Percentiles rank a stretch among this genome's conserved stretches.
Evolutionary conservation across 2,888 invertebrate genomes (phyloP).

Genomic region (Ditula angustiorana): DNA sequence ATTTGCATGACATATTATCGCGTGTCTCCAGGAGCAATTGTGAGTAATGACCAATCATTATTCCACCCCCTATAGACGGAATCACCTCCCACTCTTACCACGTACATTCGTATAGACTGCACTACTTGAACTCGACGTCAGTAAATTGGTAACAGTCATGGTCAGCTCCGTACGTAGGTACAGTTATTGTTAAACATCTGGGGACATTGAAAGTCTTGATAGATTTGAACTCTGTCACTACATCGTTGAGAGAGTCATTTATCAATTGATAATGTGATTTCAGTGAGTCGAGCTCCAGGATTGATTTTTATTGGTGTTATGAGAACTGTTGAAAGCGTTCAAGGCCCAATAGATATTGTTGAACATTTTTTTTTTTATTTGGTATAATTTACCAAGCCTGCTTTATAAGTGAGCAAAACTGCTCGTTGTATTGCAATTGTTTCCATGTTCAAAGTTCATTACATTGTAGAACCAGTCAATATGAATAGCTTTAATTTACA

Average conservation of each 20-base stretch:
- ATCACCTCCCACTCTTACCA: neutral
- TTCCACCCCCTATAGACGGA: neutral
- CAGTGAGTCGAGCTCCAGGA: neutral
- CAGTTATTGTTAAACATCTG: constrained; percentile 22
- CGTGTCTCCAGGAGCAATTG: constrained; percentile 12
- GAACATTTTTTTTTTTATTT: neutral
- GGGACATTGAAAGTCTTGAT: constrained; percentile 24
- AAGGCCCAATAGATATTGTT: neutral
- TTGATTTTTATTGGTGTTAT: constrained; percentile 6
- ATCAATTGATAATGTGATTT: constrained; percentile 33
- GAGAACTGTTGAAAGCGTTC: constrained; percentile 7
- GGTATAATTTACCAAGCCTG: neutral
- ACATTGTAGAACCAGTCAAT: constrained; percentile 17
- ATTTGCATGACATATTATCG: constrained; percentile 44
- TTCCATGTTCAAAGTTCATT: constrained; percentile 24
- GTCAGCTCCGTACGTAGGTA: constrained; percentile 15
- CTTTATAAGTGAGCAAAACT: neutral
- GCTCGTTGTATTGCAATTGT: neutral
- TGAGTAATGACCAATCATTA: constrained; percentile 1
- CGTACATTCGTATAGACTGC: neutral
- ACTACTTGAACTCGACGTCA: neutral
- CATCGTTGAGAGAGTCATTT: constrained; percentile 28
- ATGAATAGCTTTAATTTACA: constrained; percentile 42
- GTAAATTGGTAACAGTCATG: neutral
- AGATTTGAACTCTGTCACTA: constrained; percentile 38